Evolutionary conservation across 2,888 invertebrate species (phyloP).

Genomic region (Gastrophysa polygoni): DNA sequence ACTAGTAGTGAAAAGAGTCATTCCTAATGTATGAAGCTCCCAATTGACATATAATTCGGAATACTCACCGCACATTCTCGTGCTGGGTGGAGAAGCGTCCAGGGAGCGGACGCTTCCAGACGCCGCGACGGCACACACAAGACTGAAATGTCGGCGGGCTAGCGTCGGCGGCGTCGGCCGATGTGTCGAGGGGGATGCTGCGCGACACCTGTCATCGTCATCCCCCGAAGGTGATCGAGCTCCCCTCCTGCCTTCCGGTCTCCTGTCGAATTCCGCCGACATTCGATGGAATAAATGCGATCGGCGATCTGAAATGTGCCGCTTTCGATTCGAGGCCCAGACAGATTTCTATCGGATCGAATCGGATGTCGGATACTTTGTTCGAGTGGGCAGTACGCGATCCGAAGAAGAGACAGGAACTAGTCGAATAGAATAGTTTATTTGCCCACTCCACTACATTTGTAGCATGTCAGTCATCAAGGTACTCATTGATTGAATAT

Average conservation of each 20-base stretch:
- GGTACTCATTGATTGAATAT: too few species aligned
- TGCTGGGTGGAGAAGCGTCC: not conserved
- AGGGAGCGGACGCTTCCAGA: slow-evolving; percentile 51
- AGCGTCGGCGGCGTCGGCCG: slow-evolving; percentile 45
- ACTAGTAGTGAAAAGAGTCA: too few species aligned
- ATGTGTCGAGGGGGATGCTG: slow-evolving; percentile 35
- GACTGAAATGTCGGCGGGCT: slow-evolving; percentile 53
- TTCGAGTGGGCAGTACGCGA: too few species aligned
- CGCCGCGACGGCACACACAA: slow-evolving; percentile 56
- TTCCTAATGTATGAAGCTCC: too few species aligned
- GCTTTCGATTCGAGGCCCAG: not conserved
- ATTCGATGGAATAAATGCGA: slow-evolving; percentile 35
- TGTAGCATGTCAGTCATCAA: too few species aligned
- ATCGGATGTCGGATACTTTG: too few species aligned
- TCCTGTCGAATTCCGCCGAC: slow-evolving; percentile 28
- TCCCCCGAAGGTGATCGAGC: slow-evolving; percentile 42
- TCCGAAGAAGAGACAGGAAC: too few species aligned
- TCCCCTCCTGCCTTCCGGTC: slow-evolving; percentile 30
- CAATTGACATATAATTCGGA: too few species aligned
- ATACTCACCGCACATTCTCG: not conserved
- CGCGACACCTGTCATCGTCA: slow-evolving; percentile 52
- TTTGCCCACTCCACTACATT: too few species aligned
- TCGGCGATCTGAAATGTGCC: slow-evolving; percentile 5
- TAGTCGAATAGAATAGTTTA: too few species aligned
- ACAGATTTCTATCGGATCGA: too few species aligned